phyloP scores from a whole-genome alignment of 2,888 invertebrate genomes.

The Nebria salina region DNA sequence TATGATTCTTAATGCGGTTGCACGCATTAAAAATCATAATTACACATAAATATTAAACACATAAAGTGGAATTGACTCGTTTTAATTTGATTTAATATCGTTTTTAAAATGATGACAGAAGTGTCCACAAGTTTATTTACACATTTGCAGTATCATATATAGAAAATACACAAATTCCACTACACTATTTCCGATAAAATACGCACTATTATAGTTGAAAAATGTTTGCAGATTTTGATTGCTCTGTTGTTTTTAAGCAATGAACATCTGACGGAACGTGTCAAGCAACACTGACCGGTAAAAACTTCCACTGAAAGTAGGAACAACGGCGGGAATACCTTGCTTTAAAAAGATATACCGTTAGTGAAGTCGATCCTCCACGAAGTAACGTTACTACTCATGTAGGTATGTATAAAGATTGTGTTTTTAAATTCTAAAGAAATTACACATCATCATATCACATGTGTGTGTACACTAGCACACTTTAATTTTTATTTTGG shows the following conservation, averaged over 20 bases:
- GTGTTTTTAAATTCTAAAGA: constrained; percentile 10
- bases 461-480: background rate
- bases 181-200: background rate
- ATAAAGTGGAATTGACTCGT: background rate
- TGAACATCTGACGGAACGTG: constrained; percentile 4
- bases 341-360: constrained; percentile 38
- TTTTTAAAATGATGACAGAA: too few species aligned
- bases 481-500: background rate
- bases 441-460: background rate
- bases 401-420: constrained; percentile 9
- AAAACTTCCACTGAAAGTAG: constrained; percentile 19
- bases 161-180: background rate
- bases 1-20: too few species aligned
- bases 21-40: too few species aligned
- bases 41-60: too few species aligned
- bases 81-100: background rate
- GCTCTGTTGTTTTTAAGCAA: background rate
- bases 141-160: background rate
- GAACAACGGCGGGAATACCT: constrained; percentile 27
- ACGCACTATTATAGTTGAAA: background rate
- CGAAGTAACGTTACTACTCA: constrained; percentile 32
- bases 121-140: background rate
- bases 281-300: constrained; percentile 28
- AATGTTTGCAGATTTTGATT: background rate
- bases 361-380: constrained; percentile 17